Conservation (phyloP, 1,140 invertebrate species). For the Dreissena polymorpha region DNA sequence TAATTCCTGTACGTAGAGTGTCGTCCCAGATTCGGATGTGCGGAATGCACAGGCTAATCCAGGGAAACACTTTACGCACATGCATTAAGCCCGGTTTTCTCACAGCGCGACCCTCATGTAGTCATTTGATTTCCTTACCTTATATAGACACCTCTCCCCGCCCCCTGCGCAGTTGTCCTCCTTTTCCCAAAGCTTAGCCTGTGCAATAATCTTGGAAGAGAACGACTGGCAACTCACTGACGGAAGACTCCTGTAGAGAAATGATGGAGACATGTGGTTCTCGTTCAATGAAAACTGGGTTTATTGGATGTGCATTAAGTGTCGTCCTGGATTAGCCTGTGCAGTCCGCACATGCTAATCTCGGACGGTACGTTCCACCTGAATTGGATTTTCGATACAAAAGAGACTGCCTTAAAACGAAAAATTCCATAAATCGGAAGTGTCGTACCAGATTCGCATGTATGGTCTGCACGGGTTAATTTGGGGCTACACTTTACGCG, state of each 20-base stretch:
- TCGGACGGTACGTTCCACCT: neutral
- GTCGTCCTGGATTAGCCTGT: neutral
- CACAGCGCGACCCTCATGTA: neutral
- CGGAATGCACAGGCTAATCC: too few species aligned
- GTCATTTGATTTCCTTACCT: neutral
- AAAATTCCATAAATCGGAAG: too few species aligned
- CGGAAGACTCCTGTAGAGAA: conserved; percentile 30
- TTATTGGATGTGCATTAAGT: too few species aligned
- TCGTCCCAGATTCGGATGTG: too few species aligned
- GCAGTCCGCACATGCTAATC: neutral
- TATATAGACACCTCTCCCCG: conserved; percentile 54
- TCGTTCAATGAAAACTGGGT: too few species aligned
- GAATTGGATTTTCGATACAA: neutral
- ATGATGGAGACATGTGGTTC: neutral
- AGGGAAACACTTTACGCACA: too few species aligned
- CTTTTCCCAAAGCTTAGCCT: conserved; percentile 29
- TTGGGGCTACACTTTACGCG: too few species aligned
- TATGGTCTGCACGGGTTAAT: too few species aligned
- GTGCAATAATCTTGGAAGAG: conserved; percentile 7
- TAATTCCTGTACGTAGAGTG: too few species aligned
- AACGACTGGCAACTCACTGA: conserved; percentile 27
- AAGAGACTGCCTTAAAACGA: too few species aligned
- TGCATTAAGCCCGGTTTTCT: too few species aligned
- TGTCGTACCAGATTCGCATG: too few species aligned
- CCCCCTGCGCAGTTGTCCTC: conserved; percentile 45